Conservation (phyloP, 2,797 vertebrate species). For the Decapterus maruadsi region DNA sequence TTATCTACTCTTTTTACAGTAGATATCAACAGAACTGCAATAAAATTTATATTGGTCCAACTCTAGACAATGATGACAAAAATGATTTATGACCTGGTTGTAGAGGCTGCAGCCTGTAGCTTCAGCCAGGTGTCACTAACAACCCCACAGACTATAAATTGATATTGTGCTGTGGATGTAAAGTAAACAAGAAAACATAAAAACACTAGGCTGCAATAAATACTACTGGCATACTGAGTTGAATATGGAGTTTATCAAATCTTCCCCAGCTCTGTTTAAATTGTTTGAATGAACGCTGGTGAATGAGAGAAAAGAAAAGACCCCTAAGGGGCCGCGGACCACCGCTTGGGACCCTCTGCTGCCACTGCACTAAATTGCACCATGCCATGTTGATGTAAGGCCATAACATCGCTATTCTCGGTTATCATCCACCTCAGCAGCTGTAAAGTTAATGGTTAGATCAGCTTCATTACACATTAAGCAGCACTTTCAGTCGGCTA, state of each 20-base stretch:
- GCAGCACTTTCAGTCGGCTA: background rate
- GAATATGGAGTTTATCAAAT: background rate
- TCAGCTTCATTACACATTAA: background rate
- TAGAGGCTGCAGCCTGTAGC: background rate
- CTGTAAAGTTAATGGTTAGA: background rate
- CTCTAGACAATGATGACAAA: background rate
- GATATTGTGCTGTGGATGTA: too few relatives aligned
- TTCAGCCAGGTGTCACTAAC: background rate
- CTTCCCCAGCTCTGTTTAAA: background rate
- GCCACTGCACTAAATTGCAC: background rate
- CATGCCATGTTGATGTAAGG: background rate
- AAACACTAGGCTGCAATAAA: background rate
- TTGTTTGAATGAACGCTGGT: background rate
- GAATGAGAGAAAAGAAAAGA: background rate
- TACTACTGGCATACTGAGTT: background rate
- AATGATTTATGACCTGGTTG: background rate
- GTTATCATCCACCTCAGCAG: background rate
- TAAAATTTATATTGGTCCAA: background rate
- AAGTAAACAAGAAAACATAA: background rate
- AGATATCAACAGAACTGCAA: background rate
- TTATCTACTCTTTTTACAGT: background rate
- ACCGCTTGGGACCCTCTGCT: constrained; percentile 10
- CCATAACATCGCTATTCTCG: background rate
- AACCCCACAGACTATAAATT: too few relatives aligned
- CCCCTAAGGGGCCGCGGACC: constrained; percentile 23